phyloP scores from a whole-genome alignment of 92 coral and sea anemone genomes.

The Muricea muricata region DNA sequence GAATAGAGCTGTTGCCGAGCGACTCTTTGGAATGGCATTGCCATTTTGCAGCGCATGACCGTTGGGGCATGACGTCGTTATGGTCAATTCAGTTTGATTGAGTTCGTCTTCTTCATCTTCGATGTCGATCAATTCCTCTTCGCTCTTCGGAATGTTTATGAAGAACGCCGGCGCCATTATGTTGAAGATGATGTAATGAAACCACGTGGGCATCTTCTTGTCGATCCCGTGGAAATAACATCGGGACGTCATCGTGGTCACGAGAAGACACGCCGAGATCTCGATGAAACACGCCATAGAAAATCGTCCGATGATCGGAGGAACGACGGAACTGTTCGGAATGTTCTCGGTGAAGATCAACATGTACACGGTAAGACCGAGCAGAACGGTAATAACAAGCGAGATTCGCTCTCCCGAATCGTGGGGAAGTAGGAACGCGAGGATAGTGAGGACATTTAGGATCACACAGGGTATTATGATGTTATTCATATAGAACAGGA shows the following conservation, averaged over 20 bases:
- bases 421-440: slow-evolving; percentile 88
- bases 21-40: slow-evolving; percentile 3
- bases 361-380: slow-evolving; percentile 95
- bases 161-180: slow-evolving; percentile 55
- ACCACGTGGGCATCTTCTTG: slow-evolving; percentile 63
- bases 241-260: slow-evolving; percentile 81
- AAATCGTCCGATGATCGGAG: slow-evolving; percentile 83
- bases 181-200: slow-evolving; percentile 63
- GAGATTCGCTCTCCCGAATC: slow-evolving; percentile 93
- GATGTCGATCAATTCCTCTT: not conserved
- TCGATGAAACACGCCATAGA: slow-evolving; percentile 82
- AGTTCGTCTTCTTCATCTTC: not conserved
- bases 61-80: slow-evolving; percentile 17
- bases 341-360: slow-evolving; percentile 91
- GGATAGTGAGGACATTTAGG: slow-evolving; percentile 74
- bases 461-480: slow-evolving; percentile 90
- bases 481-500: slow-evolving; percentile 83
- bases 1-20: not conserved
- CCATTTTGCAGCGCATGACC: slow-evolving; percentile 41
- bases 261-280: slow-evolving; percentile 76
- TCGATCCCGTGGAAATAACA: slow-evolving; percentile 80
- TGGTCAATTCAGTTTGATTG: not conserved
- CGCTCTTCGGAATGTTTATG: slow-evolving; percentile 14
- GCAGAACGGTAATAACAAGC: slow-evolving; percentile 81
- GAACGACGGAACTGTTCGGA: slow-evolving; percentile 84